Conservation (phyloP, 2,113 vertebrate species). For the Vulpes lagopus region DNA sequence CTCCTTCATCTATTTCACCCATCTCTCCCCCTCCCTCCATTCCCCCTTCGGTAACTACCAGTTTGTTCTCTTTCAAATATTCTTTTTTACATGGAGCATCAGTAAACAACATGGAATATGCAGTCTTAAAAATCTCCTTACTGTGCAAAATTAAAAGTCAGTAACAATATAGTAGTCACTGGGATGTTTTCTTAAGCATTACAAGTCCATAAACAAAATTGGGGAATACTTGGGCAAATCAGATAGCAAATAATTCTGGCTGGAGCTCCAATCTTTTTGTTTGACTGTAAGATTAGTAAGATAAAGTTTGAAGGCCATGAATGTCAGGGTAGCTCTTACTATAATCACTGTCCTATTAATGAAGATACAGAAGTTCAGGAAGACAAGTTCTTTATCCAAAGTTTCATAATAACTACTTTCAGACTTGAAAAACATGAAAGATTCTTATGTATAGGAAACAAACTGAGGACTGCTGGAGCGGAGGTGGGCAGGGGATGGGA, state of each 20-base stretch:
- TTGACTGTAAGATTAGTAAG: background rate
- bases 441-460: too few species aligned
- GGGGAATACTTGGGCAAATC: background rate
- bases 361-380: background rate
- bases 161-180: background rate
- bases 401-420: background rate
- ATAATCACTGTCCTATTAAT: background rate
- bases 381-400: background rate
- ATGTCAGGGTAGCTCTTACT: background rate
- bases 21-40: background rate
- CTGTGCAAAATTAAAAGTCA: background rate
- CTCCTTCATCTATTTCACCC: background rate
- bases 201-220: background rate
- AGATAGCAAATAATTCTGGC: background rate
- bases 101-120: background rate
- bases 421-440: background rate
- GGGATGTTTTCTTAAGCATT: background rate
- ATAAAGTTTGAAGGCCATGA: background rate
- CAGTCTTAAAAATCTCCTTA: background rate
- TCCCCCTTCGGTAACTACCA: background rate
- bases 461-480: too few species aligned
- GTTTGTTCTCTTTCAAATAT: background rate
- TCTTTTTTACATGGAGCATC: background rate
- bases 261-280: background rate
- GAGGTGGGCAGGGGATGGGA: too few species aligned